Evolutionary conservation across 1,140 invertebrate species (phyloP).

Genomic region (Papilio aristodemus): DNA sequence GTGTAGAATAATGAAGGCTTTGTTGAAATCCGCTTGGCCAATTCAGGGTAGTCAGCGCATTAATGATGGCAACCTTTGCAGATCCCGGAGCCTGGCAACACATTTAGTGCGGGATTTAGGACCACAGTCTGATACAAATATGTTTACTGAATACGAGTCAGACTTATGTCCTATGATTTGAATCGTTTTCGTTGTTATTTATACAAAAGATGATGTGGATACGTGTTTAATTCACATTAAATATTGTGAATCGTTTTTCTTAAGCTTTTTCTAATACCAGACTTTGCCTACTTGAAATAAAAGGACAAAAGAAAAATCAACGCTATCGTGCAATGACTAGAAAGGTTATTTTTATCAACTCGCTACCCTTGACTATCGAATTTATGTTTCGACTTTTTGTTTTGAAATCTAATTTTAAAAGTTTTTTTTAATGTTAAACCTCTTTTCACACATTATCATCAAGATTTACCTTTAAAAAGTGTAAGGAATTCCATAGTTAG

Average conservation of each 20-base stretch:
- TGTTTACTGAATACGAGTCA: constrained; percentile 11
- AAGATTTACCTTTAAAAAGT: too few relatives aligned
- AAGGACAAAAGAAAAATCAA: too few relatives aligned
- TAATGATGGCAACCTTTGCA: not conserved
- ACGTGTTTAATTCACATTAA: too few relatives aligned
- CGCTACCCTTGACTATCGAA: too few relatives aligned
- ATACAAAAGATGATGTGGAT: not conserved
- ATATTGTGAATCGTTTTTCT: not conserved
- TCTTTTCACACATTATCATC: too few relatives aligned
- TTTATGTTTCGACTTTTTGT: too few relatives aligned
- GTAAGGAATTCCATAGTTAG: too few relatives aligned
- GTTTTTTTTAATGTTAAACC: too few relatives aligned
- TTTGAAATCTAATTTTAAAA: too few relatives aligned
- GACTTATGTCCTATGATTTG: not conserved
- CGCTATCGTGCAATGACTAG: too few relatives aligned
- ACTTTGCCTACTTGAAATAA: too few relatives aligned
- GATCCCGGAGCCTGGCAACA: not conserved
- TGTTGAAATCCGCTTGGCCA: not conserved
- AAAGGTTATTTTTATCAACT: too few relatives aligned
- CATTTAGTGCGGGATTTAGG: constrained; percentile 21
- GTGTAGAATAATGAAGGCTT: not conserved
- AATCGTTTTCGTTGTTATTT: not conserved
- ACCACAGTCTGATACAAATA: constrained; percentile 12
- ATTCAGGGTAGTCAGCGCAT: not conserved
- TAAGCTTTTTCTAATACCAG: not conserved